phyloP scores from a whole-genome alignment of 2,113 vertebrate genomes.

The Bufo bufo region DNA sequence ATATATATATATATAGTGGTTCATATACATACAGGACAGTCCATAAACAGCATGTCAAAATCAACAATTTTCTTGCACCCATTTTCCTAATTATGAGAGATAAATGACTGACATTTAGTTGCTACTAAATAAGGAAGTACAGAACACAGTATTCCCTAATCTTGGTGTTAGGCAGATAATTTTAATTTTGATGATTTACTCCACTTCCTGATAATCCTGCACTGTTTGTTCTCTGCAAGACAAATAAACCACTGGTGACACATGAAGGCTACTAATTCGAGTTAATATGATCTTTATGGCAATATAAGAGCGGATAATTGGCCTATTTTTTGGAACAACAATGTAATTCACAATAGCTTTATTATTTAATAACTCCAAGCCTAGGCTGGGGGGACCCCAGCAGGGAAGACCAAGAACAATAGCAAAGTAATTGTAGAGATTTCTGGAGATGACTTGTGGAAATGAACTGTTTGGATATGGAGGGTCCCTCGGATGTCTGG shows the following conservation, averaged over 20 bases:
- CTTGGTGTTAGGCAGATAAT: neutral
- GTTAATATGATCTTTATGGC: conserved; percentile 94
- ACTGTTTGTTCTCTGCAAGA: conserved; percentile 6
- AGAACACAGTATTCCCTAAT: neutral
- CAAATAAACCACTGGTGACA: conserved; percentile 41
- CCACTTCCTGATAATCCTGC: neutral
- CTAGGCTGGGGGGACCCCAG: conserved; percentile 88
- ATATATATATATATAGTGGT: no score
- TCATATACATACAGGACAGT: neutral
- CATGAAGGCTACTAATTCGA: conserved; percentile 81
- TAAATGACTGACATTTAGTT: neutral
- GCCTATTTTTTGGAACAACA: conserved; percentile 85
- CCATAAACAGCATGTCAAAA: neutral
- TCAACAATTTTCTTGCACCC: neutral
- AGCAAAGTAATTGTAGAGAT: conserved; percentile 84
- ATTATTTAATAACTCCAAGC: conserved; percentile 98
- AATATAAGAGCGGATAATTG: conserved; percentile 92
- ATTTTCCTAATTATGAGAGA: neutral
- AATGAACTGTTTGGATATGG: conserved; percentile 81
- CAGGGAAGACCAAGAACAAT: conserved; percentile 85
- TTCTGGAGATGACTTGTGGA: conserved; percentile 84
- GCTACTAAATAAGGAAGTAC: neutral
- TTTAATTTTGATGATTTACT: conserved; percentile 3
- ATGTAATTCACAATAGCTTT: conserved; percentile 95
- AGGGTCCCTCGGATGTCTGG: conserved; percentile 75